Evolutionary conservation across 2,113 vertebrate species (phyloP).

Genomic region (Platichthys flesus): DNA sequence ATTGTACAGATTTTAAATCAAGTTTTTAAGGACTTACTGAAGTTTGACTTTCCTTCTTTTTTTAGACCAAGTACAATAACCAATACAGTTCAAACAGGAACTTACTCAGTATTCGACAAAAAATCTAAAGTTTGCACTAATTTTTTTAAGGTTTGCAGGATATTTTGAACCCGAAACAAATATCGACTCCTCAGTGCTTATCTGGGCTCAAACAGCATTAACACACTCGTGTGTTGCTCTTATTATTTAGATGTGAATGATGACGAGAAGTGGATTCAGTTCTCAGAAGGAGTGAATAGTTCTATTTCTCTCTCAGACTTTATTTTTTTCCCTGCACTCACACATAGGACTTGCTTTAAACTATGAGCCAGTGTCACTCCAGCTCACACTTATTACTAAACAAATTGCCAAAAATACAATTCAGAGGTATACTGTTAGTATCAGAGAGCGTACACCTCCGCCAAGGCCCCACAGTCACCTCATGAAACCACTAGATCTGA

Average conservation of each 20-base stretch:
- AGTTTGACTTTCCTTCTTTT: slow-evolving; percentile 36
- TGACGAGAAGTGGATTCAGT: slow-evolving; percentile 33
- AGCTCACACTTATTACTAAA: slow-evolving; percentile 36
- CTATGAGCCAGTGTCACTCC: slow-evolving; percentile 17
- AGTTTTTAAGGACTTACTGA: slow-evolving; percentile 37
- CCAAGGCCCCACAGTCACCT: neutral
- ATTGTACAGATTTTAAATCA: slow-evolving; percentile 41
- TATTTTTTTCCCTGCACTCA: neutral
- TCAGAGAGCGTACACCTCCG: neutral
- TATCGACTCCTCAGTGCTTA: slow-evolving; percentile 6
- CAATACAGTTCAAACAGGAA: neutral
- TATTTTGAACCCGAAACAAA: slow-evolving; percentile 31
- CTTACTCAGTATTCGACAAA: slow-evolving; percentile 2
- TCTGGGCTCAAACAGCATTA: slow-evolving; percentile 34
- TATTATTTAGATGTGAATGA: slow-evolving; percentile 32
- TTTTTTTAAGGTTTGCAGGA: slow-evolving; percentile 20
- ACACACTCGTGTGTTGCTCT: neutral
- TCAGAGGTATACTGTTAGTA: slow-evolving; percentile 22
- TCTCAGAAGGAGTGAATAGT: slow-evolving; percentile 48
- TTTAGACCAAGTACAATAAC: neutral
- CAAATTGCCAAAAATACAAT: slow-evolving; percentile 44
- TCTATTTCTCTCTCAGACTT: slow-evolving; percentile 1
- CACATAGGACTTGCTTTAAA: slow-evolving; percentile 14
- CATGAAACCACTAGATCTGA: too few species aligned
- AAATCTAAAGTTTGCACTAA: slow-evolving; percentile 16